Base-by-base conservation (phyloP, 2,113 vertebrate genomes). In the Paramormyrops kingsleyae region DNA sequence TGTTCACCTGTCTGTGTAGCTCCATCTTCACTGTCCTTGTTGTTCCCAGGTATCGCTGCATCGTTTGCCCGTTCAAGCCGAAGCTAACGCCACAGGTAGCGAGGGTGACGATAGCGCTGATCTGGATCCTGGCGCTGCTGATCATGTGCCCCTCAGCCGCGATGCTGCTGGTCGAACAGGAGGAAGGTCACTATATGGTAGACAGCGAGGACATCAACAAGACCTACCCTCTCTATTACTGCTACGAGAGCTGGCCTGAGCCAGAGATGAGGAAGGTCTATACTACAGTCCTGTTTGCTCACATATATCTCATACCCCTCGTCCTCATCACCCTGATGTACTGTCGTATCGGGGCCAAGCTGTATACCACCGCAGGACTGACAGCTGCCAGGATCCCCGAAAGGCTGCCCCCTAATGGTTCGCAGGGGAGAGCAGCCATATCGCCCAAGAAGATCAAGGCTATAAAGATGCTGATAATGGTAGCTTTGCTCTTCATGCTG, bases 211-310 rank as follows among this genome's bases (percentile, higher is more conserved):
- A 91, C 74, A 59, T 35, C 77, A 93, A 92, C 87, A 86, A 80
- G 31, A 91, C 90, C 3, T 94, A 91, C 53, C 92, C 93, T 19
- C 88, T 93, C 62, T 94, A 93, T 83, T 93, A 91, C 46, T 94
- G 94, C 93, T 94, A 93, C 4, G 94, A 94, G 90, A 92, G 90
- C 47, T 94, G 93, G 94, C 93, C 94, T 1, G 86, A 92, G n/a
- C 91, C 88, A 0, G 90, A 91, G 87, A 94, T 94, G 93, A 90
- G 91, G 44, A 94, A 92, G 66, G 90, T 94, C 70, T 94, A 94
- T 74, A 94, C 94, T 24, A 93, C 91, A 0, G 92, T 94, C 10
- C 92, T 94, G 66, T 94, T 94, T 49, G 85, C 89, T 19, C 92
- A 92, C 88, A 91, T 94, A 53, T 94, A 94, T 31, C 85, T 94